phyloP scores from a whole-genome alignment of 2,797 vertebrate genomes.

The Tenualosa thibaudeaui region DNA sequence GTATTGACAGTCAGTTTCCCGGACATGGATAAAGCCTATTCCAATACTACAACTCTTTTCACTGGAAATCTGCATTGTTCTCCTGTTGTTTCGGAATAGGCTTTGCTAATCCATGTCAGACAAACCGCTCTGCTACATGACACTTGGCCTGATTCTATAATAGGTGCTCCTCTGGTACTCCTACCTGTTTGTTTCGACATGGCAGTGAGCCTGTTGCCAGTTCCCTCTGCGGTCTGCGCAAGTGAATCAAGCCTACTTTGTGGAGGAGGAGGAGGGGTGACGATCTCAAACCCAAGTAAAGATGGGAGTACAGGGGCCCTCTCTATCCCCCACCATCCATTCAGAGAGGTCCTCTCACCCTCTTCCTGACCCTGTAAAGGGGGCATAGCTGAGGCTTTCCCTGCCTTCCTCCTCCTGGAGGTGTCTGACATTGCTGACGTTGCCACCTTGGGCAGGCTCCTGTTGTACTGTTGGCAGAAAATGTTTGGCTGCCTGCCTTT shows the following conservation, averaged over 20 bases:
- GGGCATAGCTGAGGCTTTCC: background rate
- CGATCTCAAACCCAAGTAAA: slow-evolving; percentile 44
- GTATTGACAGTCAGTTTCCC: no score
- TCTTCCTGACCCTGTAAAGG: background rate
- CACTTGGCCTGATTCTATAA: background rate
- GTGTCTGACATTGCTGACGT: slow-evolving; percentile 8
- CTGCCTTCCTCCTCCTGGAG: background rate
- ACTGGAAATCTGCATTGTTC: no score
- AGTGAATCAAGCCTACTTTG: background rate
- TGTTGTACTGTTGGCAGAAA: slow-evolving; percentile 21
- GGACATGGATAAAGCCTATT: no score
- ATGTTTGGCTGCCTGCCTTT: slow-evolving; percentile 15
- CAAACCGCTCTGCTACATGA: background rate
- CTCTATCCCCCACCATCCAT: background rate
- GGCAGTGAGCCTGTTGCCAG: background rate
- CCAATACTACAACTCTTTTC: no score
- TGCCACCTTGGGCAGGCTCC: slow-evolving; percentile 9
- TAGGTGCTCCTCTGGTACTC: background rate
- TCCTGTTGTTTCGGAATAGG: no score
- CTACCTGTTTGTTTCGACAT: slow-evolving; percentile 49
- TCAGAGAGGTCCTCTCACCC: background rate
- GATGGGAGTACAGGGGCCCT: slow-evolving; percentile 19
- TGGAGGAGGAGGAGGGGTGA: slow-evolving; percentile 34
- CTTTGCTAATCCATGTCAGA: no score
- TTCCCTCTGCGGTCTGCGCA: background rate